Evolutionary conservation across 2,113 vertebrate genomes (phyloP), one percentile per base, ranked within the genome.

Genomic region (Sinocyclocheilus maitianheensis): DNA sequence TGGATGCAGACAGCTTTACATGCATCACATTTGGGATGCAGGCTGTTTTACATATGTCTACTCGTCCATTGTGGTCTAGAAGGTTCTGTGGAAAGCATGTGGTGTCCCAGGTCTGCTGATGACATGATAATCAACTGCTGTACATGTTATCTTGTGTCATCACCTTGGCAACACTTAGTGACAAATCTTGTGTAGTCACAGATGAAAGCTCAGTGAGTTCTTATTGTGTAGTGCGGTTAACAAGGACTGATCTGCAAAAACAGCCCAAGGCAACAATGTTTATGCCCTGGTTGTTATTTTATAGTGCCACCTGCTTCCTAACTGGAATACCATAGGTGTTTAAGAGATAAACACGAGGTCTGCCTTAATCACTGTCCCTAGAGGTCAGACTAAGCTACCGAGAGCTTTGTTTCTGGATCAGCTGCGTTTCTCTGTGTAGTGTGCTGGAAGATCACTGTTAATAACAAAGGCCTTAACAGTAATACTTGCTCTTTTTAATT

Each of bases 281-380:
- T 43, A 55, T 79, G 20, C 20, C 20, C 2, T 40, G 20, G 13
- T 48, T 24, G 40, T 81, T 81, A 8, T 46, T 65, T 81, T 81
- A 26, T 65, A 81, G 22, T 65, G 79, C 22, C 58, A 81, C 79
- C 79, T 81, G 79, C 79, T 81, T 79, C 55, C 16, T 62, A 43
- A 22, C 11, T 62, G 20, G 77, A 79, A 40, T 79, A 79, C 30
- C 30, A 43, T 79, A 4, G 20, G n/a, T 63, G 14, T 58, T 58
- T 58, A 37, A 77, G 24, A 37, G 53, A 14, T 65, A 65, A 65
- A 81, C 78, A 81, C 18, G 37, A 24, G 37, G 40, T 53, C 13
- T 30, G n/a, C 30, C 40, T 24, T 72, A 51, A 37, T 40, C 6
- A 3, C 20, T 24, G 40, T 81, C 40, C 34, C 40, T 22, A 46